Evolutionary conservation across 2,797 vertebrate genomes (phyloP).

Genomic region (Sebastiscus albofasciatus): DNA sequence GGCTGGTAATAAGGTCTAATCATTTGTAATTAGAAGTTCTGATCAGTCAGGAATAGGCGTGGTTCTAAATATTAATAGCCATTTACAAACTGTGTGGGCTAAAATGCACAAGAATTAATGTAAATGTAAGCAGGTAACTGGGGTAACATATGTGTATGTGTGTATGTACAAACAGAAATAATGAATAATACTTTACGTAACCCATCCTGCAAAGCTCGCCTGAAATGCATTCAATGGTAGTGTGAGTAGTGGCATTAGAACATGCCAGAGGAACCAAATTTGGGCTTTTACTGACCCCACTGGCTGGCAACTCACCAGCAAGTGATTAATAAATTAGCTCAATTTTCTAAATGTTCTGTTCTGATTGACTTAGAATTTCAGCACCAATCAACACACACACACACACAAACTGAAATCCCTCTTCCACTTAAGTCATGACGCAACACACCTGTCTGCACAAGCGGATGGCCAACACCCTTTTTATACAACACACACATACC

Average conservation of each 20-base stretch:
- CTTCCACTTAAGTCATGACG: not conserved
- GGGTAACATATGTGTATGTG: too few relatives aligned
- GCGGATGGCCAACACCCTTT: conserved; percentile 30
- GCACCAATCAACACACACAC: not conserved
- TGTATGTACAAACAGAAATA: too few relatives aligned
- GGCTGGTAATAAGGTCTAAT: not conserved
- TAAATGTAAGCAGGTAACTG: too few relatives aligned
- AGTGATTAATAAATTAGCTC: too few relatives aligned
- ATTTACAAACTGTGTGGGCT: not conserved
- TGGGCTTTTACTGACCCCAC: too few relatives aligned
- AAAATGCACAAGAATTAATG: not conserved
- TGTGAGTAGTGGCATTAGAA: too few relatives aligned
- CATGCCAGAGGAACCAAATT: too few relatives aligned
- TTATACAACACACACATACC: not conserved
- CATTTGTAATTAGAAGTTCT: not conserved
- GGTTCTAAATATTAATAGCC: not conserved
- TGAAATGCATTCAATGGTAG: too few relatives aligned
- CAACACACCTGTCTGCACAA: conserved; percentile 46
- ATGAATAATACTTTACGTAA: accelerated
- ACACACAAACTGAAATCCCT: not conserved
- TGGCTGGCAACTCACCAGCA: too few relatives aligned
- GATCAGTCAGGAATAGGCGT: not conserved
- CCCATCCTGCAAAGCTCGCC: too few relatives aligned
- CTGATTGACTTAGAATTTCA: not conserved
- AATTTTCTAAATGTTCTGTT: too few relatives aligned